Evolutionary conservation across 2,888 invertebrate species (phyloP).

Genomic region (Pseudococcus longispinus): DNA sequence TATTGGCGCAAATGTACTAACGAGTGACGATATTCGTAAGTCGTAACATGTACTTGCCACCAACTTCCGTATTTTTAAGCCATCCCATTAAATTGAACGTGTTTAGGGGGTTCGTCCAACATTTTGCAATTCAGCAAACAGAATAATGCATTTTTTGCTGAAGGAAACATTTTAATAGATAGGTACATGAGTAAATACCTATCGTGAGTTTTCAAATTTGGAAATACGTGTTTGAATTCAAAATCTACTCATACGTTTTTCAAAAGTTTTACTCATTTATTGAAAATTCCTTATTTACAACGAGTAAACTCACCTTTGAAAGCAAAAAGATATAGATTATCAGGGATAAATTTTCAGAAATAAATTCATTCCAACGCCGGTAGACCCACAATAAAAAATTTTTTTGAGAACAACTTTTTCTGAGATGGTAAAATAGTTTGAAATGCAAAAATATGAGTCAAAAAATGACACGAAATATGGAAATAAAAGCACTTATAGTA

Average conservation of each 20-base stretch:
- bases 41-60: slow-evolving; percentile 2
- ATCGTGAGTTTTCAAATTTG: not conserved
- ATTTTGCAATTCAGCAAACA: slow-evolving; percentile 1
- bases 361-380: too few relatives aligned
- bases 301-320: too few relatives aligned
- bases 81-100: not conserved
- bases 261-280: too few relatives aligned
- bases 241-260: not conserved
- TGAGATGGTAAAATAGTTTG: too few relatives aligned
- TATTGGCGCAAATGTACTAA: not conserved
- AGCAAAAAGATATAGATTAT: too few relatives aligned
- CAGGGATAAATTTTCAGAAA: too few relatives aligned
- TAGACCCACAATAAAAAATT: too few relatives aligned
- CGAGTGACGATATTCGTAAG: not conserved
- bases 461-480: too few relatives aligned
- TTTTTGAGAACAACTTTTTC: too few relatives aligned
- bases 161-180: not conserved
- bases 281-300: too few relatives aligned
- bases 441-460: too few relatives aligned
- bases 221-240: not conserved
- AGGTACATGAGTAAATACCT: not conserved
- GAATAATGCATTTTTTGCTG: not conserved
- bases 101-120: not conserved
- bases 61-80: slow-evolving; percentile 17
- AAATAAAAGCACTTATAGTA: too few relatives aligned